Percentiles rank a stretch among this genome's conserved stretches.
Evolutionary conservation across 2,113 vertebrate species (phyloP).

Genomic region (Taurulus bubalis): DNA sequence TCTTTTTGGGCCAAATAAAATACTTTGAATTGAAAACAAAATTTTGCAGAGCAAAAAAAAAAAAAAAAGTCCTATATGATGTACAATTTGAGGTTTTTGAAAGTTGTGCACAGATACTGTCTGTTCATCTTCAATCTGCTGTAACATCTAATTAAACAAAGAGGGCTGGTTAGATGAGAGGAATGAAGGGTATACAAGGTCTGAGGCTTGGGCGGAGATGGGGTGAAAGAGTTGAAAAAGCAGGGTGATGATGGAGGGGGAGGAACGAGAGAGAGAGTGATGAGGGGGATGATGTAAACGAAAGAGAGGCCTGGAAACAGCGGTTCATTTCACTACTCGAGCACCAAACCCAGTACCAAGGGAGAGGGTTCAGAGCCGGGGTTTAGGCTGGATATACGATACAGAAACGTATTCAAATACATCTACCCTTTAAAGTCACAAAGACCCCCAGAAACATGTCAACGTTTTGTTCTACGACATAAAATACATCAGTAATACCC

Average conservation of each 20-base stretch:
- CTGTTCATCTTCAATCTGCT: neutral
- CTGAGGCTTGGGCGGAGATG: conserved; percentile 34
- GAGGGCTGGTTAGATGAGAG: conserved; percentile 14
- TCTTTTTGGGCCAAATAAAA: neutral
- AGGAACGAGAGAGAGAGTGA: conserved; percentile 4
- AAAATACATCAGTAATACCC: too few species aligned
- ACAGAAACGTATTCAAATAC: neutral
- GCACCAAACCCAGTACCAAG: conserved; percentile 47
- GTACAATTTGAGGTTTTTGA: conserved; percentile 5
- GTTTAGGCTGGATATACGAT: conserved; percentile 5
- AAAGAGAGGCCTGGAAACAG: conserved; percentile 52
- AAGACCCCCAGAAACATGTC: too few species aligned
- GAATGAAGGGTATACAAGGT: conserved; percentile 4
- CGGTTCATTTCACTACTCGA: conserved; percentile 35
- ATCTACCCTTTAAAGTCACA: neutral
- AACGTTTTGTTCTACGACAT: too few species aligned
- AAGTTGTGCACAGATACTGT: neutral
- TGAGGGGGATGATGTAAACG: conserved; percentile 56
- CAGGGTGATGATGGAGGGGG: conserved; percentile 6
- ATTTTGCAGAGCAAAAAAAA: neutral
- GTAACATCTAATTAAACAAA: conserved; percentile 5
- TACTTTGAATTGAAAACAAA: neutral
- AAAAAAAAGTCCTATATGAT: neutral
- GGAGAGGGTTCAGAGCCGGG: conserved; percentile 15
- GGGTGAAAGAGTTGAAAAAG: conserved; percentile 43